phyloP scores from a whole-genome alignment of 2,888 invertebrate species.

The Ptychoptera albimana region DNA sequence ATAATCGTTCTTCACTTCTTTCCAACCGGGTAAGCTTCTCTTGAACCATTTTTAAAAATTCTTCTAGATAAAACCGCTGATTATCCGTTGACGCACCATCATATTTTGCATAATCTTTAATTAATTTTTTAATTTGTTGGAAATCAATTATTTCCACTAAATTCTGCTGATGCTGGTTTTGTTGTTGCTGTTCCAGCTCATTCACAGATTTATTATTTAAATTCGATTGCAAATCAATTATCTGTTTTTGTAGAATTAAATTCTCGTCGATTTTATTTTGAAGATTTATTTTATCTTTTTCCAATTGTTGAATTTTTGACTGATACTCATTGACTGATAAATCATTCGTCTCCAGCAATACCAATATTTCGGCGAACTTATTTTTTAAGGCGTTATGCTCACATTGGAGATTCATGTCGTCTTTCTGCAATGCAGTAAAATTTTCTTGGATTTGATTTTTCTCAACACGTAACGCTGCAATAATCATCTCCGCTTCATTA shows the following conservation, averaged over 20 bases:
- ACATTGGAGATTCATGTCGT: too few species aligned
- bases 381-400: too few species aligned
- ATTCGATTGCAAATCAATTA: conserved; percentile 24
- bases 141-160: too few species aligned
- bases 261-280: too few species aligned
- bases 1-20: neutral
- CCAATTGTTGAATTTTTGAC: too few species aligned
- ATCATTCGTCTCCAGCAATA: too few species aligned
- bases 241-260: conserved; percentile 14
- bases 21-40: neutral
- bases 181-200: neutral
- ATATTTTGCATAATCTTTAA: neutral
- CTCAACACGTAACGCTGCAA: too few species aligned
- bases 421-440: too few species aligned
- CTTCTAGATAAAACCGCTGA: conserved; percentile 2
- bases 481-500: conserved; percentile 18
- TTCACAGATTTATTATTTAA: conserved; percentile 9
- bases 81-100: neutral
- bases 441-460: too few species aligned
- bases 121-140: neutral
- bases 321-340: too few species aligned
- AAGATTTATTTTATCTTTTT: too few species aligned
- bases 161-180: neutral
- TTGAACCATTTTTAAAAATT: neutral
- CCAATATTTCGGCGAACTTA: too few species aligned